phyloP scores from a whole-genome alignment of 2,797 vertebrate species.

The Setipinna tenuifilis region DNA sequence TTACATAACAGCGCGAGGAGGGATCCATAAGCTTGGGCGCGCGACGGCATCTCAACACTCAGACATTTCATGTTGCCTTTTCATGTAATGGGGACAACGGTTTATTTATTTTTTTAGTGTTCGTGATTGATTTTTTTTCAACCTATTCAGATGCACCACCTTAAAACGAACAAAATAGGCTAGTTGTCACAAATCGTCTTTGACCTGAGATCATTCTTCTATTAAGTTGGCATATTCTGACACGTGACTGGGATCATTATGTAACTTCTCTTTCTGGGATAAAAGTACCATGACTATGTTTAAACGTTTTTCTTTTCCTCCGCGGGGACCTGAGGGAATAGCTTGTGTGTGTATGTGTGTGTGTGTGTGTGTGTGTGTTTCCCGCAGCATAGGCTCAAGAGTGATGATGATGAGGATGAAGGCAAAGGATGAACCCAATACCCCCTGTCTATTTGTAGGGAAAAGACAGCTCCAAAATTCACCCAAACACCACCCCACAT shows the following conservation, averaged over 20 bases:
- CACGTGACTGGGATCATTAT: background rate
- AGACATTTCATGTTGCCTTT: background rate
- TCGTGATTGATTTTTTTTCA: background rate
- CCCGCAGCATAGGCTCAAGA: background rate
- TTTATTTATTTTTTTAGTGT: background rate
- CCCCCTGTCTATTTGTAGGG: background rate
- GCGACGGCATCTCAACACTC: background rate
- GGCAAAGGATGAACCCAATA: background rate
- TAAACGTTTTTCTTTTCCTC: background rate
- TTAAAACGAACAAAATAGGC: background rate
- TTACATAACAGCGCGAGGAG: conserved; percentile 3
- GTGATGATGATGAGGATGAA: background rate
- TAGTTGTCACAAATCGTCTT: background rate
- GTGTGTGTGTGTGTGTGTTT: conserved; percentile 13
- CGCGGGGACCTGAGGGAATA: background rate
- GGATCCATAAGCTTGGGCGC: background rate
- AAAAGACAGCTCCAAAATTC: background rate
- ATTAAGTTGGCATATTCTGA: background rate
- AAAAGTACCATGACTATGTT: background rate
- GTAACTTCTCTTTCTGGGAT: background rate
- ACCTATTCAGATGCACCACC: background rate
- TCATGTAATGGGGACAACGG: background rate
- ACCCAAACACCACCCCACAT: background rate
- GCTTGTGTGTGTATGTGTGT: background rate
- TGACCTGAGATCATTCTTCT: no score